Evolutionary conservation across 2,113 vertebrate species (phyloP), one percentile per base, ranked within the genome.

Genomic region (Equus przewalskii): DNA sequence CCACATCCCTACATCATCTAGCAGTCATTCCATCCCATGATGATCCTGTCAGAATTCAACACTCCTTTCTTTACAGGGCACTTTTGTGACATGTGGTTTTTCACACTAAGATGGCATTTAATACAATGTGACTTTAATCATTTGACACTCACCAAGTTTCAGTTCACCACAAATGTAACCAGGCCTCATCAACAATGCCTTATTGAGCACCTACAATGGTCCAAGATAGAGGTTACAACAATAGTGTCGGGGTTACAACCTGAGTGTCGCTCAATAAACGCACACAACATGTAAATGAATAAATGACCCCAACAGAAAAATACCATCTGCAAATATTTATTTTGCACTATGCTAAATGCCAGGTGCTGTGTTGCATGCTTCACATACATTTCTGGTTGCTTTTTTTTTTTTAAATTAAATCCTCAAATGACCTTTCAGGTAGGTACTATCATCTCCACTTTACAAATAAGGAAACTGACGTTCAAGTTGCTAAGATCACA

Each of bases 1-100:
- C 19, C 9, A 30, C 0, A 1, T 8, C 60, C 22, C 62, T 6
- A 18, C 7, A 5, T 3, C 13, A 22, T 1, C 3, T 11, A 21
- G 15, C 11, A 51, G 41, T 28, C 62, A 65, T 36, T 72, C 84
- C 6, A 4, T 19, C 7, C n/a, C 30, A 0, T 19, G 10, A 75
- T 9, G 64, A 83, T 26, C 44, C 44, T 58, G 41, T 49, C 58
- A 83, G 75, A 92, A 75, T 26, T 62, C 11, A 36, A 19, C 26
- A 33, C 16, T 51, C 33, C 54, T 44, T 86, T 83, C 60, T 82
- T 73, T 30, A 49, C 28, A 19, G n/a, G 44, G 69, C 6, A 30
- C 44, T 79, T 91, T 44, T 5, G 26, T 70, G 70, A 58, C 30
- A 87, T 89, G 78, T 30, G 70, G 10, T 15, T 83, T 91, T 79